phyloP scores from a whole-genome alignment of 37 sponge, comb jelly and placozoan genomes.

The Tethya wilhelma region DNA sequence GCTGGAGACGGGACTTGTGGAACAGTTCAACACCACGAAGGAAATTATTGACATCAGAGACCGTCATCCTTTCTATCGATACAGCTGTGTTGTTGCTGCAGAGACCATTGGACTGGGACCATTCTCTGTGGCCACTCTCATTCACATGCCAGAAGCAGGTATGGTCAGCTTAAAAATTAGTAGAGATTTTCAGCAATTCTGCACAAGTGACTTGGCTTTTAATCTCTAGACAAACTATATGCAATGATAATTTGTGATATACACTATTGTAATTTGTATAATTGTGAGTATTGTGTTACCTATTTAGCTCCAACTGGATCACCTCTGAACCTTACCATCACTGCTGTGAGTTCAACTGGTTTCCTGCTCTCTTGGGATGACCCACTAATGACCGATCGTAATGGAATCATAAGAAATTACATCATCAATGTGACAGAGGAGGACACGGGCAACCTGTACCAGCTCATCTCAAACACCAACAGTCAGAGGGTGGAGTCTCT shows the following conservation, averaged over 20 bases:
- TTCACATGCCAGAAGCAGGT: slow-evolving; percentile 34
- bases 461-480: not conserved
- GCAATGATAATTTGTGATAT: slow-evolving; percentile 30
- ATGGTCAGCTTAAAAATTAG: not conserved
- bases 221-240: slow-evolving; percentile 5
- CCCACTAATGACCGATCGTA: slow-evolving; percentile 17
- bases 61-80: slow-evolving; percentile 43
- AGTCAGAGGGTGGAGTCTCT: slow-evolving; percentile 26
- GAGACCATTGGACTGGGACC: slow-evolving; percentile 32
- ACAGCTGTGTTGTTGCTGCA: slow-evolving; percentile 37
- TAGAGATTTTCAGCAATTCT: no score
- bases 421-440: slow-evolving; percentile 7
- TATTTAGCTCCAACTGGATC: slow-evolving; percentile 23
- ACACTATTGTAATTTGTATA: not conserved
- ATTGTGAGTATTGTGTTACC: slow-evolving; percentile 14
- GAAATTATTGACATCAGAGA: not conserved
- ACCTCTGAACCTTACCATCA: not conserved
- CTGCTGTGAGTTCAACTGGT: slow-evolving; percentile 2
- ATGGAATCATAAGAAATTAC: slow-evolving; percentile 45
- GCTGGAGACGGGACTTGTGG: slow-evolving; percentile 14
- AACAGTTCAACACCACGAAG: not conserved
- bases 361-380: slow-evolving; percentile 24
- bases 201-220: no score
- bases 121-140: not conserved
- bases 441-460: slow-evolving; percentile 1